Evolutionary conservation across 2,113 vertebrate species (phyloP), one percentile per base, ranked within the genome.

Genomic region (Psilopsiagon aymara): DNA sequence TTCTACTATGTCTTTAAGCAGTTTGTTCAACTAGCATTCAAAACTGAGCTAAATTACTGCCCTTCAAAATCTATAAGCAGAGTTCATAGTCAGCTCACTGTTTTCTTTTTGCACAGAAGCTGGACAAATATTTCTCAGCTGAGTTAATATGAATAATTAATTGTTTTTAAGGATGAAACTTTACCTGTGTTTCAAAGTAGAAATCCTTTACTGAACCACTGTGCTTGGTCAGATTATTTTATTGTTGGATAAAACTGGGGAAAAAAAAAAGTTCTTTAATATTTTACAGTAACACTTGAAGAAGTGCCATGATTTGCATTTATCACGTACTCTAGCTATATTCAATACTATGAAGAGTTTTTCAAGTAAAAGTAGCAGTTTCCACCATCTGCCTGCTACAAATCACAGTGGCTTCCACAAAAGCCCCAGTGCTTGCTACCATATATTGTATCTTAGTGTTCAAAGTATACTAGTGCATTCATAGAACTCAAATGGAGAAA

Each of bases 11-110:
- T 87, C 49, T 88, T 95, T 86, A 91, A 85, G 74, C 29, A 62
- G n/a, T 91, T 95, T 77, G 39, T 90, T 96, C 47, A 88, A 71
- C 87, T 77, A 73, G 46, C 28, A 84, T 94, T 88, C 85, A 92
- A 60, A 83, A 81, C 41, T 0, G 3, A 88, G 49, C 17, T 90
- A 63, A 92, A 70, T 91, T 77, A 69, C 63, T 92, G 16, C 69
- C 51, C 31, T 95, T n/a, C 64, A 83, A 79, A 25, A 82, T 94
- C 57, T 31, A 31, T 76, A 94, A 80, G 37, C 62, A 79, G 78
- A 82, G 52, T 94, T 62, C 57, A 70, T 88, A 81, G 82, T 86
- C 47, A 92, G 18, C 39, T 95, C 35, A 70, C 37, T 74, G 31
- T 81, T 88, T 93, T 82, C 20, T 46, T 81, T 92, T 90, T 92